phyloP scores from a whole-genome alignment of 2,113 vertebrate genomes.

The Gobio gobio region DNA sequence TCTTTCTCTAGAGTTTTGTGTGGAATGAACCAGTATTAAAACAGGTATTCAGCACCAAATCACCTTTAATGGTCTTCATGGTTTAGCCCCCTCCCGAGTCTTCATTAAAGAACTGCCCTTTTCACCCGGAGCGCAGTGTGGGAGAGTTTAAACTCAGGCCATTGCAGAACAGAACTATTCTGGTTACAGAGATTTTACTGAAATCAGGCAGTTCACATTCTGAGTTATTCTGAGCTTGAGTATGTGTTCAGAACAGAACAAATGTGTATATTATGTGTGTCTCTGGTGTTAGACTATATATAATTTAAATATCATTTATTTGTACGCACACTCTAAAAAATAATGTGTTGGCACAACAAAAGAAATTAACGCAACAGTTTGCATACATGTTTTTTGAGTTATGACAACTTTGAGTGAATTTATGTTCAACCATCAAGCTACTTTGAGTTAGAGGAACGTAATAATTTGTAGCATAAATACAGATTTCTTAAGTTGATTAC shows the following conservation, averaged over 20 bases:
- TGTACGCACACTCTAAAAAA: background rate
- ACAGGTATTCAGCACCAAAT: background rate
- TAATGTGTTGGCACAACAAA: too few relatives aligned
- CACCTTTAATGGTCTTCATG: slow-evolving; percentile 2
- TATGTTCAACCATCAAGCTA: too few relatives aligned
- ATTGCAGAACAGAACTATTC: background rate
- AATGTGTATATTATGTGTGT: background rate
- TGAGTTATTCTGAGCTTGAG: background rate
- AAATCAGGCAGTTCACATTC: background rate
- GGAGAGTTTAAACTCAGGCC: slow-evolving; percentile 17
- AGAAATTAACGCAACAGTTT: too few relatives aligned
- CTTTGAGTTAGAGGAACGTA: too few relatives aligned
- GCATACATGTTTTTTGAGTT: too few relatives aligned
- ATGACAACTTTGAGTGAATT: too few relatives aligned
- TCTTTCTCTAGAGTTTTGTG: background rate
- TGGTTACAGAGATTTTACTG: background rate
- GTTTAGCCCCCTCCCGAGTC: slow-evolving; percentile 24
- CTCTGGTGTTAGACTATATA: background rate
- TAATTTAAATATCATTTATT: background rate
- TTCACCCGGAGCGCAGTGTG: background rate
- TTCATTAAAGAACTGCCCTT: slow-evolving; percentile 25
- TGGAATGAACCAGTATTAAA: slow-evolving; percentile 7
- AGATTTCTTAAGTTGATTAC: too few relatives aligned
- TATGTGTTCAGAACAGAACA: background rate
- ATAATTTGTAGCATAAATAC: too few relatives aligned